A percentile compares a stretch with the other conserved stretches of the same genome.
Evolutionary conservation across 2,797 vertebrate species (phyloP).

Genomic region (Tarsius wallacei): DNA sequence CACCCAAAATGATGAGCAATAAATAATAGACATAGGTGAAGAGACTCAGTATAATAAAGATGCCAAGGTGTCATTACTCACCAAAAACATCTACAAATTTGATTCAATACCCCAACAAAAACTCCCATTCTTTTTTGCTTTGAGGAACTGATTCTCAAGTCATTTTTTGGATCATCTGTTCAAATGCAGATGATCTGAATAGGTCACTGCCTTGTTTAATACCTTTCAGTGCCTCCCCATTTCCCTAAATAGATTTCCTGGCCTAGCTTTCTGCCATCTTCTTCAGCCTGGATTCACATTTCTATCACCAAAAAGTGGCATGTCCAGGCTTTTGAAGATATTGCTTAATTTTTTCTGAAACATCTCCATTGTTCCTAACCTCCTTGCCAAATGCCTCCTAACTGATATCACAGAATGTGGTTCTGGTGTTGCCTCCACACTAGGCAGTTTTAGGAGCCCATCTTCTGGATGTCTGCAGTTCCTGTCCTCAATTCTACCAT

Average conservation of each 20-base stretch:
- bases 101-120: not conserved
- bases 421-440: not conserved
- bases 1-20: not conserved
- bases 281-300: not conserved
- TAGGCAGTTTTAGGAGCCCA: not conserved
- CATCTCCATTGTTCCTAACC: too few relatives aligned
- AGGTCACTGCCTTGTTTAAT: too few relatives aligned
- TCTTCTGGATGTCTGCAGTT: rapidly evolving
- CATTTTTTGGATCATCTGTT: not conserved
- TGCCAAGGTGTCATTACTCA: not conserved
- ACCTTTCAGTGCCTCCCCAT: not conserved
- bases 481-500: rapidly evolving
- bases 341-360: not conserved
- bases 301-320: not conserved
- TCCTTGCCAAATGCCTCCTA: not conserved
- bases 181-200: not conserved
- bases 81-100: not conserved
- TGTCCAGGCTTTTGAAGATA: not conserved
- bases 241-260: not conserved
- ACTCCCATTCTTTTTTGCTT: not conserved
- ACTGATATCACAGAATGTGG: not conserved
- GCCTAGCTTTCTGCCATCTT: too few relatives aligned
- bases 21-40: not conserved
- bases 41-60: not conserved
- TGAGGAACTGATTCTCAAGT: not conserved